These are phyloP conservation scores for Apodemia zela DNA, from an alignment of 2,888 invertebrate genomes.

Conservation along the genomic window DNA sequence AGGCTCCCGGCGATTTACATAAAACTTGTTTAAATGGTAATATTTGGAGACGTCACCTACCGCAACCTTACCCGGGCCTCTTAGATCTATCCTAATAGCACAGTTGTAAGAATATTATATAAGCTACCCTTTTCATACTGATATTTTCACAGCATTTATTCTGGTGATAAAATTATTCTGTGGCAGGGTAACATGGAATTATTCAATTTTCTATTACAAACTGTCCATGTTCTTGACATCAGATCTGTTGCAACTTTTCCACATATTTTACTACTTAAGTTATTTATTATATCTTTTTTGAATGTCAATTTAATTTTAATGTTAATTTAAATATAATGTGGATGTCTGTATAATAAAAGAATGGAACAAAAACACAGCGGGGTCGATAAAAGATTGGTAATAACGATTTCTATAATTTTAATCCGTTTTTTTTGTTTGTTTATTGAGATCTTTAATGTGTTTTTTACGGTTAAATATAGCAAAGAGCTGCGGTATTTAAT, in stretches of 20 bases:
- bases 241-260: constrained; percentile 26
- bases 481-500: no score
- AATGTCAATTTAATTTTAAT: no score
- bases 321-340: no score
- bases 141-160: constrained; percentile 20
- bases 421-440: no score
- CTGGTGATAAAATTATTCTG: constrained; percentile 28
- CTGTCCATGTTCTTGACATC: constrained; percentile 43
- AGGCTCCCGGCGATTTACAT: constrained; percentile 69
- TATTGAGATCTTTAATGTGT: no score
- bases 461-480: no score
- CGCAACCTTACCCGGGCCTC: constrained; percentile 53
- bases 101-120: constrained; percentile 27
- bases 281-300: no score
- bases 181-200: constrained; percentile 7
- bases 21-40: constrained; percentile 81
- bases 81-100: constrained; percentile 51
- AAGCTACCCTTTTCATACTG: constrained; percentile 13
- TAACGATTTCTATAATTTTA: no score
- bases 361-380: no score
- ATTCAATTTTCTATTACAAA: constrained; percentile 48
- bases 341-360: no score
- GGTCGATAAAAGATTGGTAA: no score
- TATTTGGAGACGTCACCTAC: constrained; percentile 75
- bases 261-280: background rate